These are phyloP conservation scores for Micrastur ruficollis DNA, from an alignment of 2,797 vertebrate genomes.

Conservation along the genomic window DNA sequence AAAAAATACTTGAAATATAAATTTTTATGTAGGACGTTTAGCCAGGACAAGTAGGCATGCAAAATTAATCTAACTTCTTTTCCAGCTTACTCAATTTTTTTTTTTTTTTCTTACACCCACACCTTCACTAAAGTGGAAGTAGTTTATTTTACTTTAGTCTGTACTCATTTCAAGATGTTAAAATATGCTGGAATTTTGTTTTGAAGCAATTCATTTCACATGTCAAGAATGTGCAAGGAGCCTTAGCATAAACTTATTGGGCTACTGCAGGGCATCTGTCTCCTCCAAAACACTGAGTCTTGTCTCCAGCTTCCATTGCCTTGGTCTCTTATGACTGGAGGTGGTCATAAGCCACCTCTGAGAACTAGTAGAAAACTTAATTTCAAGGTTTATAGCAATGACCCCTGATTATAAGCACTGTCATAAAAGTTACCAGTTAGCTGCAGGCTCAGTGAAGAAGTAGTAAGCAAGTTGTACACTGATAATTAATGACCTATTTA, in stretches of 20 bases:
- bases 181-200: neutral
- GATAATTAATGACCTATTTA: neutral
- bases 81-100: neutral
- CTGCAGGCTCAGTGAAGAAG: neutral
- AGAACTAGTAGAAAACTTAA: neutral
- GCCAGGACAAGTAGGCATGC: neutral
- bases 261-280: neutral
- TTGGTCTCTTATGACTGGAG: neutral
- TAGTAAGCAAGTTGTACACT: neutral
- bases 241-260: neutral
- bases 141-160: neutral
- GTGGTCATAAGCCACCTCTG: neutral
- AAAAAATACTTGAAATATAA: neutral
- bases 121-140: neutral
- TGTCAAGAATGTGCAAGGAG: neutral
- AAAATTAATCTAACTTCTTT: neutral
- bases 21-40: neutral
- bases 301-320: neutral
- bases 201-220: neutral
- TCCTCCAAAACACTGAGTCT: neutral
- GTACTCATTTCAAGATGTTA: neutral
- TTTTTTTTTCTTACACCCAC: neutral
- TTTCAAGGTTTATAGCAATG: neutral
- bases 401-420: neutral
- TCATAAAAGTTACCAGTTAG: neutral